Conservation (phyloP, 2,888 invertebrate species). For the Branchellion lobata region DNA sequence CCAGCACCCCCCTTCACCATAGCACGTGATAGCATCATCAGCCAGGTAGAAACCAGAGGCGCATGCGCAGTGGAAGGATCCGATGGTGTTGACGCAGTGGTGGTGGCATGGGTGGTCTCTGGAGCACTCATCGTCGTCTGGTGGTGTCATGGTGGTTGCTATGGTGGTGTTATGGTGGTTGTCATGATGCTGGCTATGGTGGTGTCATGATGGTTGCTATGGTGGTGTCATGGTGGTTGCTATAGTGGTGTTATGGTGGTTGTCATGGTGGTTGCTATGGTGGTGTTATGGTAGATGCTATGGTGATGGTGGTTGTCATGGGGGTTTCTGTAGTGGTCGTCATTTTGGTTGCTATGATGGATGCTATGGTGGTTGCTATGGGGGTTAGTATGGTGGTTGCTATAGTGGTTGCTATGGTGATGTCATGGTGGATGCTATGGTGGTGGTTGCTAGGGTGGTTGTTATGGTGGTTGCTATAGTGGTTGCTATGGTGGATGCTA, state of each 20-base stretch:
- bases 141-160: not conserved
- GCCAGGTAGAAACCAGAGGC: not conserved
- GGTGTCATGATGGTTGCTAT: not conserved
- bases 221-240: not conserved
- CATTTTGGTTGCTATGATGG: no score
- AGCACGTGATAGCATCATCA: not conserved
- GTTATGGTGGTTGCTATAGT: no score
- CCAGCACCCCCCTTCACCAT: not conserved
- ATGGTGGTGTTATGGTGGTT: not conserved
- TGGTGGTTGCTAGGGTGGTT: no score
- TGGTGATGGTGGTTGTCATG: not conserved
- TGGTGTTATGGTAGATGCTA: constrained; percentile 1
- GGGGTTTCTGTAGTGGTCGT: no score
- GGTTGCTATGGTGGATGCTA: no score
- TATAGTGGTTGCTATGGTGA: no score
- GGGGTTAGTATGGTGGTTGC: no score
- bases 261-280: not conserved
- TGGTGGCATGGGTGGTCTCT: not conserved
- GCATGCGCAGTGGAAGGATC: not conserved
- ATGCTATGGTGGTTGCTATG: no score
- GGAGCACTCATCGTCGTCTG: not conserved
- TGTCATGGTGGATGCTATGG: no score
- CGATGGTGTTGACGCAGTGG: constrained; percentile 12
- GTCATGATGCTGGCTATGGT: not conserved
- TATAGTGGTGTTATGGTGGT: not conserved